Evolutionary conservation across 2,113 vertebrate genomes (phyloP).

Genomic region (Rhineura floridana): DNA sequence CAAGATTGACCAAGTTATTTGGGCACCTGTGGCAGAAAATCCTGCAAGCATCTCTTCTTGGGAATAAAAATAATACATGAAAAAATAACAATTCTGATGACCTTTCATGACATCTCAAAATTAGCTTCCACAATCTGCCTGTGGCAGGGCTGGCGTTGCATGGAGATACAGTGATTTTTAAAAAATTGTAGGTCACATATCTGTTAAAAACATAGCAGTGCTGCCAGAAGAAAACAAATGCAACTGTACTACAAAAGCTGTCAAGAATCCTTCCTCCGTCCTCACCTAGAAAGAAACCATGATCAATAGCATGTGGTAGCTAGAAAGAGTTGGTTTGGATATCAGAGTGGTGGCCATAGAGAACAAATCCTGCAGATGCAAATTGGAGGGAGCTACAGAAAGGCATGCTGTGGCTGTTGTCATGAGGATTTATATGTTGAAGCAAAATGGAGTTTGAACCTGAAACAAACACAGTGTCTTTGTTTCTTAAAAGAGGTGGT

Average conservation of each 20-base stretch:
- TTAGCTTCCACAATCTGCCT: neutral
- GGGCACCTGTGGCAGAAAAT: neutral
- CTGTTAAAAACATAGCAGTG: neutral
- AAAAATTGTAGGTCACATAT: neutral
- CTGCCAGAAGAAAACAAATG: neutral
- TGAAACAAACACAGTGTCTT: neutral
- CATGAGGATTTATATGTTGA: neutral
- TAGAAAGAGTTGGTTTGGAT: neutral
- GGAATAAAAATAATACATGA: neutral
- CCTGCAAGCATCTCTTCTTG: neutral
- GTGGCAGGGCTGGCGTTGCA: neutral
- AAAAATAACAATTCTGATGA: neutral
- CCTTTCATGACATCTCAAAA: neutral
- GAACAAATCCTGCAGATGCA: neutral
- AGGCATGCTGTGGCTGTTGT: fast-evolving
- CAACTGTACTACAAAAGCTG: neutral
- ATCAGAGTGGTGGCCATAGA: neutral
- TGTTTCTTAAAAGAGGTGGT: neutral
- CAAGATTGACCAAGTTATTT: neutral
- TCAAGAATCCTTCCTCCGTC: too few relatives aligned
- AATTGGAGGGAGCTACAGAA: neutral
- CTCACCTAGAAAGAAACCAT: neutral
- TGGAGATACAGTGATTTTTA: neutral
- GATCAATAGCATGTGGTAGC: neutral
- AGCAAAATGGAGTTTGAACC: neutral